Conservation (phyloP, 2,113 vertebrate species). For the Cinclus mexicanus region DNA sequence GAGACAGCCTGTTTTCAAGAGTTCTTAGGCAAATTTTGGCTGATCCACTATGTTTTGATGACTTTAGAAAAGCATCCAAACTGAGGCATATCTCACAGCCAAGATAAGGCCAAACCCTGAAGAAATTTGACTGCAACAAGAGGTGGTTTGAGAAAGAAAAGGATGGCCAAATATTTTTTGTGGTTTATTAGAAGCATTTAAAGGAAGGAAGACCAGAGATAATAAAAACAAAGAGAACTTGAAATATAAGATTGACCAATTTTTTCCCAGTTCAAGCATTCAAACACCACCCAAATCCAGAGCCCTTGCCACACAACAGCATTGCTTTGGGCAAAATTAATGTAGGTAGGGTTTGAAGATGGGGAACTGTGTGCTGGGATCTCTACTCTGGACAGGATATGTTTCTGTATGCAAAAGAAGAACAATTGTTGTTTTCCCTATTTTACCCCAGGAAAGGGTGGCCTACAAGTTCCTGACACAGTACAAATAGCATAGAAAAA, state of each 20-base stretch:
- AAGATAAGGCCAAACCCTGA: neutral
- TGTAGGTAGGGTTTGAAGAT: neutral
- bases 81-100: neutral
- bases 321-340: neutral
- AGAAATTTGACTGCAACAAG: neutral
- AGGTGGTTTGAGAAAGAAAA: neutral
- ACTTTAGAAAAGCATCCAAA: slow-evolving; percentile 27
- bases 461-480: neutral
- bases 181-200: neutral
- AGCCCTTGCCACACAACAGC: neutral
- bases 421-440: neutral
- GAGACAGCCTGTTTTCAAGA: slow-evolving; percentile 46
- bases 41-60: neutral
- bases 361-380: neutral
- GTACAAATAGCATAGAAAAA: neutral
- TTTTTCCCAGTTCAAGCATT: neutral
- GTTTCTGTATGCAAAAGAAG: neutral
- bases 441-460: neutral
- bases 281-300: neutral
- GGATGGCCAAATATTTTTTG: neutral
- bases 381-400: neutral
- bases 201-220: neutral
- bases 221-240: neutral
- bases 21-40: slow-evolving; percentile 39
- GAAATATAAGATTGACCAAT: neutral